Evolutionary conservation across 1,140 invertebrate genomes (phyloP), one percentile per base, ranked within the genome.

Genomic region (Drosophila bocki): DNA sequence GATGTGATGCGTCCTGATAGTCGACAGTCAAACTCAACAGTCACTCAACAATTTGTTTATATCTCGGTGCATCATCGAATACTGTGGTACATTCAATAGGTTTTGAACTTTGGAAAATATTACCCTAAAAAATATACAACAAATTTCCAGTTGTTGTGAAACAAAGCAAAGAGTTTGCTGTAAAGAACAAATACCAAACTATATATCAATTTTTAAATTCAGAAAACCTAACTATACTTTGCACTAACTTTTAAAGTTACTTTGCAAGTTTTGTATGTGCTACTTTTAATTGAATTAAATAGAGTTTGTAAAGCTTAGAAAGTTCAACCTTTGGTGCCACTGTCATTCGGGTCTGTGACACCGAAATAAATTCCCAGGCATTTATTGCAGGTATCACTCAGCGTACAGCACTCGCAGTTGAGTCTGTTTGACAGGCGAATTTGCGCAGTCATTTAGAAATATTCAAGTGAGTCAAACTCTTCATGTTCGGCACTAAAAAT

Each of bases 391-490:
- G 59, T 75, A 77, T 68, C 63, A 59, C 45, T 57, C 70, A 41
- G 47, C 41, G 39, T 57, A 69, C 50, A 70, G 50, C 51, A 48
- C 69, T 71, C 65, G 42, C 50, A 29, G 50, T 58, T 29, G 39
- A 50, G 56, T 69, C 60, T 71, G 78, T 85, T 85, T 85, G 80
- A 87, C 51, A 75, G 77, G 69, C 69, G 79, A 75, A 90, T 79
- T 88, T 90, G 85, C 78, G 78, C 85, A 88, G 74, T 53, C 85
- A 74, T 81, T 85, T 81, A 81, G 85, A 88, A 90, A 82, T 84
- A 84, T 87, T 70, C 77, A 81, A 88, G 80, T 84, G 80, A 56
- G 64, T 75, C 68, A 72, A 80, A 80, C 72, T 80, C 75, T 82
- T 72, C 65, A 77, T 64, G 65, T 68, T 69, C 39, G 39, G 35